Percentiles rank a stretch among this genome's conserved stretches.
Evolutionary conservation across 2,888 invertebrate species (phyloP).

Genomic region (Tetramorium bicarinatum): DNA sequence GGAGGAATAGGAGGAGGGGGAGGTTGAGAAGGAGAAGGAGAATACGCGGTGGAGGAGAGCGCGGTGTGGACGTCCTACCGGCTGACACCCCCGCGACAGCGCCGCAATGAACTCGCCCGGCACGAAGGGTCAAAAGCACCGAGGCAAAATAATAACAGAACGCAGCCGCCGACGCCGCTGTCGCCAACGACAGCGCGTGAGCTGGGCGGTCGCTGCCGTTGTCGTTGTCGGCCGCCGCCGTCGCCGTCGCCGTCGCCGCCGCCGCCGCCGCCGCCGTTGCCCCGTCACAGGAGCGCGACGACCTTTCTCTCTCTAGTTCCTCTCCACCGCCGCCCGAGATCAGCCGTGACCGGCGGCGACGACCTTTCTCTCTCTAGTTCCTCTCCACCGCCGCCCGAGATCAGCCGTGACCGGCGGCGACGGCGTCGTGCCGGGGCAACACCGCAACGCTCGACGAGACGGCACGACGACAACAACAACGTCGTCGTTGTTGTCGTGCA

Average conservation of each 20-base stretch:
- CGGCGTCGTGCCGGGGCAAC: constrained; percentile 69
- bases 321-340: constrained; percentile 17
- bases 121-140: constrained; percentile 85
- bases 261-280: neutral
- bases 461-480: constrained; percentile 46
- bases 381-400: constrained; percentile 21
- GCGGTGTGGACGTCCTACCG: constrained; percentile 63
- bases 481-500: constrained; percentile 13
- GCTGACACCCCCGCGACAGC: constrained; percentile 81
- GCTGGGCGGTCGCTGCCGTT: constrained; percentile 57
- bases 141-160: constrained; percentile 85
- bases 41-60: constrained; percentile 23
- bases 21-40: constrained; percentile 55
- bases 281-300: constrained; percentile 38
- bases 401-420: constrained; percentile 66
- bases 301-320: constrained; percentile 38
- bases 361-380: constrained; percentile 48
- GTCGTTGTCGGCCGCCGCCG: constrained; percentile 51
- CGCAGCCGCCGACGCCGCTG: constrained; percentile 71
- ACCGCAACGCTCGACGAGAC: constrained; percentile 54
- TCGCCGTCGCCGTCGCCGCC: neutral
- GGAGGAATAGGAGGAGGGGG: constrained; percentile 64
- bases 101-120: constrained; percentile 85
- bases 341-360: constrained; percentile 68
- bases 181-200: constrained; percentile 63